Conservation (phyloP, 2,797 vertebrate genomes). For the Notolepis coatsorum region DNA sequence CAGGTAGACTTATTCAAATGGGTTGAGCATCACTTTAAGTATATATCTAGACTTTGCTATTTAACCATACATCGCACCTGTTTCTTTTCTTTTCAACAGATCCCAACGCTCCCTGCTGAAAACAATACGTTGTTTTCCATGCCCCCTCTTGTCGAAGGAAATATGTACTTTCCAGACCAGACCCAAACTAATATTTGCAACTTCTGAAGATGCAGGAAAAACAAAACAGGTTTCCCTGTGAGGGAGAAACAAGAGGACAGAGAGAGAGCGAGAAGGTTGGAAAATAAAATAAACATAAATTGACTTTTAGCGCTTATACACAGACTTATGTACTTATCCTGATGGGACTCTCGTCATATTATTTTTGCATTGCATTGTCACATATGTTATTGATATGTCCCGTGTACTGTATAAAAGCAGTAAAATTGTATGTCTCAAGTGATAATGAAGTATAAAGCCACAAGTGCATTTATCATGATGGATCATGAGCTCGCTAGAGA, state of each 20-base stretch:
- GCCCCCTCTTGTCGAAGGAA: conserved; percentile 33
- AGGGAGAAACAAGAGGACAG: not conserved
- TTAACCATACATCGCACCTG: too few species aligned
- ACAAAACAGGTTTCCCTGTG: not conserved
- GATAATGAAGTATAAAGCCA: conserved; percentile 72
- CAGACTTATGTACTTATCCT: conserved; percentile 9
- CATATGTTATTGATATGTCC: conserved; percentile 16
- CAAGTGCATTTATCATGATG: conserved; percentile 52
- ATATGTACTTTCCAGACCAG: conserved; percentile 46
- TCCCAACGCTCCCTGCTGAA: conserved; percentile 29
- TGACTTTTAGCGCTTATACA: conserved; percentile 49
- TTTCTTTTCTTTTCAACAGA: conserved; percentile 40
- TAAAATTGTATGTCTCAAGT: conserved; percentile 39
- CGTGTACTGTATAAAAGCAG: conserved; percentile 34
- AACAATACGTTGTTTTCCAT: conserved; percentile 26
- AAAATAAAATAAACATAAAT: too few species aligned
- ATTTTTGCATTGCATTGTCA: conserved; percentile 37
- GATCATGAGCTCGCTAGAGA: conserved; percentile 30
- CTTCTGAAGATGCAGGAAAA: conserved; percentile 29
- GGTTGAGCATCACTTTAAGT: too few species aligned
- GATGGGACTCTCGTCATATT: conserved; percentile 3
- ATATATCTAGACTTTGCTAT: not conserved
- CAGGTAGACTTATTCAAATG: too few species aligned
- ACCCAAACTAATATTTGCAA: conserved; percentile 35
- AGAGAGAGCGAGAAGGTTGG: conserved; percentile 12